These are phyloP conservation scores for Trichonephila clavata DNA, from an alignment of 1,140 invertebrate genomes.

Conservation along the genomic window DNA sequence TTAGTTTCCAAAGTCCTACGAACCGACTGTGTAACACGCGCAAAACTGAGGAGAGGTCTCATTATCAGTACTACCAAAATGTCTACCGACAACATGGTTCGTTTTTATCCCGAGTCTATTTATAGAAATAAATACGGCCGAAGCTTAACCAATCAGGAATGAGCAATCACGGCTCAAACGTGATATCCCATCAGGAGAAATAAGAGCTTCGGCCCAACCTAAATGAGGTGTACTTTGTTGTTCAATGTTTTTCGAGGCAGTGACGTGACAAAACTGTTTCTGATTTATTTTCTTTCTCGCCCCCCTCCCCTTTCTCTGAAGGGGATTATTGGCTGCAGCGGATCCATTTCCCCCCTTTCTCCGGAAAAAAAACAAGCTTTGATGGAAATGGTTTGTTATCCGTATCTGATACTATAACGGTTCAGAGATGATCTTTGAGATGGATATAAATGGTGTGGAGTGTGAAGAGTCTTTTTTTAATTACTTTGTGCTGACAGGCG, in stretches of 20 bases:
- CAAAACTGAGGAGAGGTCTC: no score
- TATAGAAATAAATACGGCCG: constrained; percentile 1
- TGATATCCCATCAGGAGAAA: constrained; percentile 41
- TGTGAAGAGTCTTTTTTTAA: no score
- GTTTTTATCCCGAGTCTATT: not conserved
- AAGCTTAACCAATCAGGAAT: constrained; percentile 33
- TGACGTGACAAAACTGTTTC: constrained; percentile 55
- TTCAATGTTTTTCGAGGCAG: constrained; percentile 28
- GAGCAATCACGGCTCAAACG: constrained; percentile 51
- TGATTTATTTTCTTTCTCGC: not conserved
- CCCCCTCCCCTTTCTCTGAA: not conserved
- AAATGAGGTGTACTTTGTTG: constrained; percentile 40
- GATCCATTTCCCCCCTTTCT: not conserved
- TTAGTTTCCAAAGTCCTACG: no score
- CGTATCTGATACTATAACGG: not conserved
- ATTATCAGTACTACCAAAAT: not conserved
- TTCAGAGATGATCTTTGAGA: not conserved
- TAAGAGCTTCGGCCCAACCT: not conserved
- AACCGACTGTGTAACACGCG: no score
- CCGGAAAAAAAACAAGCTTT: not conserved
- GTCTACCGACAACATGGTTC: not conserved
- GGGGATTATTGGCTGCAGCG: not conserved
- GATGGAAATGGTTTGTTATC: not conserved
- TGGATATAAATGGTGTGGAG: not conserved
- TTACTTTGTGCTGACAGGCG: no score